Base-by-base conservation (phyloP, 2,113 vertebrate genomes). In the Scolopax mira region DNA sequence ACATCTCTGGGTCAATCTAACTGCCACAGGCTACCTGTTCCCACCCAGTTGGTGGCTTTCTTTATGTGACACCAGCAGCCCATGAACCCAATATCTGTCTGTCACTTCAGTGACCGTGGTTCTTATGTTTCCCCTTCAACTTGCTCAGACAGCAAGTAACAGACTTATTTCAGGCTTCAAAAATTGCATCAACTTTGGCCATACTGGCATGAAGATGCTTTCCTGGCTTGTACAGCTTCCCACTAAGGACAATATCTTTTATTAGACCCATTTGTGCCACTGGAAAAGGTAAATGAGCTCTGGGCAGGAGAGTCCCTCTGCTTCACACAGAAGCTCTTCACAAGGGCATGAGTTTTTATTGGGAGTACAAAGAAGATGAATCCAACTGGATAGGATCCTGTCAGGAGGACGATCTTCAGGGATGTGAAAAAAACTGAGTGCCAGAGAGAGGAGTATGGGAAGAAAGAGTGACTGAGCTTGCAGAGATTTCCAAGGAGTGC, bases 1-100 rank as follows among this genome's bases (percentile, higher is more conserved):
- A 23, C 13, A 31, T 13, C 9, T 12, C 22, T 17, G 0, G 1
- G 28, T n/a, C 7, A 2, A 24, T 54, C 21, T 52, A 18, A 16
- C 13, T 41, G 44, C 27, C 65, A 41, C 6, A 7, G 7, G 9
- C 22, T 42, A 22, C 30, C 58, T 21, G 24, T 37, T 85, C 48
- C 61, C 55, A 52, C 18, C 17, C 61, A 22, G 62, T 60, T 1
- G 4, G 4, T 67, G 52, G 13, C 42, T 90, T 79, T 55, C 22
- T 31, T 75, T 60, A 39, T 4, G 1, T 0, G 2, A 77, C 10
- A 28, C 51, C 57, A 23, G 31, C 52, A 61, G 48, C 48, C 52
- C n/a, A 7, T 27, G 22, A 41, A 62, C 9, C 22, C 37, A 42
- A 44, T 19, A 2, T 52, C 69, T 60, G 1, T 6, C 13, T 48